Conservation (phyloP, 2,888 invertebrate genomes). For the Thumatha senex region DNA sequence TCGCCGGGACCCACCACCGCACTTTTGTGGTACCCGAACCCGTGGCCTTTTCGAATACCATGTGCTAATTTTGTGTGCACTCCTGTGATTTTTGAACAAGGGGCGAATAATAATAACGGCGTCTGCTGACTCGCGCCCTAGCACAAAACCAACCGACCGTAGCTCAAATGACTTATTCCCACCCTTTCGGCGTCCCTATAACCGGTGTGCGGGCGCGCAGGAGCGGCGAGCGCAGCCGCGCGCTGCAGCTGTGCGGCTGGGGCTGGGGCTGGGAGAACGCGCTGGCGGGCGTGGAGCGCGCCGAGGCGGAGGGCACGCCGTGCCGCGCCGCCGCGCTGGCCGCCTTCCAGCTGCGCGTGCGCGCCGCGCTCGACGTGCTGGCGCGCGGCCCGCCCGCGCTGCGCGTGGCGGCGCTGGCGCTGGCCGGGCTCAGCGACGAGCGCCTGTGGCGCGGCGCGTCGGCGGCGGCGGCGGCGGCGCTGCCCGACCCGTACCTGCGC, state of each 20-base stretch:
- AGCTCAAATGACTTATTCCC: no score
- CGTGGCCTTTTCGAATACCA: no score
- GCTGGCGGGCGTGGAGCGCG: constrained; percentile 76
- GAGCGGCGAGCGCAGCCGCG: constrained; percentile 90
- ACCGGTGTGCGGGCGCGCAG: constrained; percentile 53
- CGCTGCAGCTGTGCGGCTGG: constrained; percentile 95
- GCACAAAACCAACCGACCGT: no score
- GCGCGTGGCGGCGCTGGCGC: constrained; percentile 82
- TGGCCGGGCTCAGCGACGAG: constrained; percentile 91
- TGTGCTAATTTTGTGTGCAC: no score
- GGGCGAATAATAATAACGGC: no score
- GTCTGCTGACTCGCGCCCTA: no score
- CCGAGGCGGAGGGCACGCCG: constrained; percentile 88
- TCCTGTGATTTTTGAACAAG: no score
- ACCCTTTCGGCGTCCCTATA: no score
- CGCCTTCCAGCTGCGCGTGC: constrained; percentile 93
- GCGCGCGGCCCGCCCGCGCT: constrained; percentile 83
- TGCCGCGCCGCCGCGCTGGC: constrained; percentile 95
- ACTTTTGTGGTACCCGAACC: no score
- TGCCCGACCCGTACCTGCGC: constrained; percentile 95
- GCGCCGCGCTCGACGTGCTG: constrained; percentile 93
- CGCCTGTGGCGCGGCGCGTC: constrained; percentile 92
- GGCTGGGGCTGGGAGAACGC: constrained; percentile 88
- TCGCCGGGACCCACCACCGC: no score
- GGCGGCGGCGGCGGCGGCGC: constrained; percentile 88